Evolutionary conservation across 1,140 invertebrate species (phyloP).

Genomic region (Ectropis grisescens): DNA sequence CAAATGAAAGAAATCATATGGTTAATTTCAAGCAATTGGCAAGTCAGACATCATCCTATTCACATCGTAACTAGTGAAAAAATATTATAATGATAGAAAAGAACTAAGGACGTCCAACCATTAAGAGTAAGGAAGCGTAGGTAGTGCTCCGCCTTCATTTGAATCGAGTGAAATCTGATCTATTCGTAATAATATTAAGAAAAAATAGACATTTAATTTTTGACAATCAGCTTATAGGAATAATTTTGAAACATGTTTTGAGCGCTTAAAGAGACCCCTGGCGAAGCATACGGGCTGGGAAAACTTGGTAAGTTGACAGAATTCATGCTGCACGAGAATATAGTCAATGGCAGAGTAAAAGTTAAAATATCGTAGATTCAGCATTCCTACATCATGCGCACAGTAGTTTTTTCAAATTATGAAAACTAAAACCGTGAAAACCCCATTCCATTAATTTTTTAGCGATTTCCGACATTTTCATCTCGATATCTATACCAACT

Average conservation of each 20-base stretch:
- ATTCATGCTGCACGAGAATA: no score
- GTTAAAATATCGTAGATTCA: no score
- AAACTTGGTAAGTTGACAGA: constrained; percentile 11
- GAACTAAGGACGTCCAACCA: constrained; percentile 1
- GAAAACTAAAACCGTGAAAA: no score
- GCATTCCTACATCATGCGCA: no score
- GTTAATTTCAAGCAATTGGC: constrained; percentile 52
- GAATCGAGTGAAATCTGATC: constrained; percentile 28
- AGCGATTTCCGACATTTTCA: no score
- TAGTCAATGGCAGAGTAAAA: no score
- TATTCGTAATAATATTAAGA: constrained; percentile 41
- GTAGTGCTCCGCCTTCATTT: constrained; percentile 18
- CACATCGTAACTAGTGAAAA: constrained; percentile 27
- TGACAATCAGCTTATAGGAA: constrained; percentile 18
- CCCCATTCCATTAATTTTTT: no score
- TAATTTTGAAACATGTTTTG: constrained; percentile 22
- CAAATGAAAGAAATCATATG: constrained; percentile 64
- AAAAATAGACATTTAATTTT: constrained; percentile 7
- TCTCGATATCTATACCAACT: no score
- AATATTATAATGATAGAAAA: constrained; percentile 18
- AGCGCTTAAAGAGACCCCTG: constrained; percentile 8
- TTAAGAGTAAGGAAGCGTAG: constrained; percentile 39
- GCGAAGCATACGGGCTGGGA: constrained; percentile 5
- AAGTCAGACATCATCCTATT: constrained; percentile 41
- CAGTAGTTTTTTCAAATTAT: no score